phyloP scores from a whole-genome alignment of 35 echinoderm and acorn worm genomes.

The Apostichopus californicus region DNA sequence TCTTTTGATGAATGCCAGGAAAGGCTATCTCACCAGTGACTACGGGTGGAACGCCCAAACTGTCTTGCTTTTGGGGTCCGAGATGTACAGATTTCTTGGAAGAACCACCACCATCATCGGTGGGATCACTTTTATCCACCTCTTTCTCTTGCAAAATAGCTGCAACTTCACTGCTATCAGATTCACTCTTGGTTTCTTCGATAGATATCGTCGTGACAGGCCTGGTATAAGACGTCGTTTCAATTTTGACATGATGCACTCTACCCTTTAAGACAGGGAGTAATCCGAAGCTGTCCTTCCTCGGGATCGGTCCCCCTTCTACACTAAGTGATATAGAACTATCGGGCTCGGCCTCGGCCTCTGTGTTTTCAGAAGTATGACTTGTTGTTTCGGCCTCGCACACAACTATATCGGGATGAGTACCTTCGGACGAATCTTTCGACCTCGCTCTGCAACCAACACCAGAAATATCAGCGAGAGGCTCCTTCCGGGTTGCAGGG shows the following conservation, averaged over 20 bases:
- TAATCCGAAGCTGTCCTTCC: conserved; percentile 61
- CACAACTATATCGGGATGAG: conserved; percentile 37
- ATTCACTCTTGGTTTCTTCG: conserved; percentile 51
- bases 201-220: conserved; percentile 42
- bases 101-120: background rate
- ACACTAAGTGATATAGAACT: conserved; percentile 46
- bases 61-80: conserved; percentile 55
- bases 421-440: background rate
- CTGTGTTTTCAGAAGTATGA: conserved; percentile 2
- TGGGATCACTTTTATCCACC: background rate
- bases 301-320: conserved; percentile 41
- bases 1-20: conserved; percentile 40
- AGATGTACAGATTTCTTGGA: background rate
- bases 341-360: conserved; percentile 46
- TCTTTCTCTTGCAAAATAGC: background rate
- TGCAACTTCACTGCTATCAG: conserved; percentile 18
- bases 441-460: background rate
- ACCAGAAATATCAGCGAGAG: conserved; percentile 34
- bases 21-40: conserved; percentile 70
- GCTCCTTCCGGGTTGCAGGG: background rate
- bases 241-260: conserved; percentile 35
- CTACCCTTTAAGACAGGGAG: conserved; percentile 44
- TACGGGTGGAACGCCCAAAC: conserved; percentile 74
- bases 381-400: conserved; percentile 21
- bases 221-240: conserved; percentile 40